A percentile compares a stretch with the other conserved stretches of the same genome.
phyloP scores from a whole-genome alignment of 2,888 invertebrate species.

The Rhagonycha lutea region DNA sequence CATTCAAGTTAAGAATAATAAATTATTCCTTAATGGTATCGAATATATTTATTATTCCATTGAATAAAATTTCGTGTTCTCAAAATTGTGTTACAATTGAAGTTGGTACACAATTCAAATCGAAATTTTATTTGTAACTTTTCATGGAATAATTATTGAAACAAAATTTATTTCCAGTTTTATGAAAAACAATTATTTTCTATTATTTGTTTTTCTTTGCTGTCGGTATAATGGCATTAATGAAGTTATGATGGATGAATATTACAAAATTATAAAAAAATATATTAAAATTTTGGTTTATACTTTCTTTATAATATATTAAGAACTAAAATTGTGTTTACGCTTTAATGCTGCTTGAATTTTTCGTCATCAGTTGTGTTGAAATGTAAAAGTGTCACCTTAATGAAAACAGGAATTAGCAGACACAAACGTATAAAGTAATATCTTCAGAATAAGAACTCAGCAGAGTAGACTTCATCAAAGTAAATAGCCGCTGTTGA shows the following conservation, averaged over 20 bases:
- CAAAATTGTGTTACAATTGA: neutral
- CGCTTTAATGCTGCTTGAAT: too few relatives aligned
- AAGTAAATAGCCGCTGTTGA: constrained; percentile 31
- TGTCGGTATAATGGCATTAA: neutral
- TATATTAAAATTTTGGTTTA: neutral
- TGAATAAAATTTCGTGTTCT: neutral
- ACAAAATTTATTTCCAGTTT: neutral
- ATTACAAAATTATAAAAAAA: neutral
- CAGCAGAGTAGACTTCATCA: constrained; percentile 31
- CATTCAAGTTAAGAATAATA: neutral
- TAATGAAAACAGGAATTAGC: constrained; percentile 14
- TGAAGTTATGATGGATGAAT: neutral
- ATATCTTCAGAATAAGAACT: constrained; percentile 30
- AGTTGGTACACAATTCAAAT: neutral
- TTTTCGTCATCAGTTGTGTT: neutral
- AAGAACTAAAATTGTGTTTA: neutral
- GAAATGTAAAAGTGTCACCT: neutral
- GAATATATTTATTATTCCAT: neutral
- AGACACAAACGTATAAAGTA: constrained; percentile 20
- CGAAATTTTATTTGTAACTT: neutral
- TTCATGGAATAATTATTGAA: neutral
- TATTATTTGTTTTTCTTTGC: neutral
- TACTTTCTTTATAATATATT: too few relatives aligned
- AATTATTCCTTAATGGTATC: neutral
- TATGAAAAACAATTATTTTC: neutral